Percentiles rank a stretch among this genome's conserved stretches.
Evolutionary conservation across 1,140 invertebrate species (phyloP).

Genomic region (Orchestia grillus): DNA sequence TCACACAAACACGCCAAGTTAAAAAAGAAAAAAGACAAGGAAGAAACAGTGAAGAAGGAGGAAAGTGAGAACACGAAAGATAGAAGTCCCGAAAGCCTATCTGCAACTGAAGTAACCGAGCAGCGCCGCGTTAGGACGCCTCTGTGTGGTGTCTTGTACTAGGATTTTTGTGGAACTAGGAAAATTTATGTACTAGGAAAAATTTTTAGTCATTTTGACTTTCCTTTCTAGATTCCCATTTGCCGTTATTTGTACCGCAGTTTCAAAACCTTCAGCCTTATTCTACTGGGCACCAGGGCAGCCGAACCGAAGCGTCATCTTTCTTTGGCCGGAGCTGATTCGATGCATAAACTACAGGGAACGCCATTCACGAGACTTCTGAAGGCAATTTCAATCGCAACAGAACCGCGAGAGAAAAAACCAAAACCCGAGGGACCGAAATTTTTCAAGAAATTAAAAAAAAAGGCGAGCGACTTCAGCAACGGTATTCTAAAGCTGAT

Average conservation of each 20-base stretch:
- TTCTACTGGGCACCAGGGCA: background rate
- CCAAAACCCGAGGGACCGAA: background rate
- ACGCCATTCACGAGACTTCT: background rate
- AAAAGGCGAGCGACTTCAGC: background rate
- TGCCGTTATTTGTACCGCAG: background rate
- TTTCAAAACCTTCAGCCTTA: background rate
- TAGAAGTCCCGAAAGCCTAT: too few relatives aligned
- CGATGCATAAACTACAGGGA: conserved; percentile 4
- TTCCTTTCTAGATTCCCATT: background rate
- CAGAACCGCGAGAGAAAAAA: background rate
- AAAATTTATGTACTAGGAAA: too few relatives aligned
- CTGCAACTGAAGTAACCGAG: too few relatives aligned
- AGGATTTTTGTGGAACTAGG: too few relatives aligned
- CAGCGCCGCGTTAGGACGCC: too few relatives aligned
- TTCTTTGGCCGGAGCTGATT: background rate
- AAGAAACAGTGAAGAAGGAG: too few relatives aligned
- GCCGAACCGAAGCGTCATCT: background rate
- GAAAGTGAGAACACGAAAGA: too few relatives aligned
- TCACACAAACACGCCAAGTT: too few relatives aligned
- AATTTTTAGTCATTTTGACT: too few relatives aligned
- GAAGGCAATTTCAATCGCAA: conserved; percentile 30
- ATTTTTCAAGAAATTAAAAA: background rate
- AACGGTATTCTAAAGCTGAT: conserved; percentile 18
- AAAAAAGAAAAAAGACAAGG: too few relatives aligned
- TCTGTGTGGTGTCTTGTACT: too few relatives aligned